Evolutionary conservation across 2,888 invertebrate species (phyloP).

Genomic region (Volucella bombylans): DNA sequence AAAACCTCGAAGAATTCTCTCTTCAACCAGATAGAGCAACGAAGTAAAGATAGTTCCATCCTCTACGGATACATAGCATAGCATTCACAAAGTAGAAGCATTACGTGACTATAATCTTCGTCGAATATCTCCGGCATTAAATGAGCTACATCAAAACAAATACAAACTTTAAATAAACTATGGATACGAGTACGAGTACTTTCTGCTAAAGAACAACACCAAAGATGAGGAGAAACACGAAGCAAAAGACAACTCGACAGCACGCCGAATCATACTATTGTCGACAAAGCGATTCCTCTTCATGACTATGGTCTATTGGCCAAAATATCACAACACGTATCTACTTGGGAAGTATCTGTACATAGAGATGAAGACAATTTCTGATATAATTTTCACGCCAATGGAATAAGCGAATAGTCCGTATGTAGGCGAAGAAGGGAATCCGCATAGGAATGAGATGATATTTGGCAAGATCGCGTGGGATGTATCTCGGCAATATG

Average conservation of each 20-base stretch:
- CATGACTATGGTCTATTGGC: constrained; percentile 57
- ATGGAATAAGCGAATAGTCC: constrained; percentile 35
- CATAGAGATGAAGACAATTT: constrained; percentile 54
- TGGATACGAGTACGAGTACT: too few species aligned
- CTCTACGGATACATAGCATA: constrained; percentile 4
- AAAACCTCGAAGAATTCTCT: constrained; percentile 39
- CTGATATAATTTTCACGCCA: constrained; percentile 68
- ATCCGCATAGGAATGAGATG: neutral
- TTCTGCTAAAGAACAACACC: constrained; percentile 15
- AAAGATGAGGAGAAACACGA: constrained; percentile 3
- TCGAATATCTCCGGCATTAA: constrained; percentile 59
- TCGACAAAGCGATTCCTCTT: constrained; percentile 23
- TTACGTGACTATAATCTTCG: constrained; percentile 66
- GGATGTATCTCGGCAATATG: constrained; percentile 54
- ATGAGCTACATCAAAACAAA: constrained; percentile 46
- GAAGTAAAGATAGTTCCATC: constrained; percentile 10
- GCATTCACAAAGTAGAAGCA: constrained; percentile 33
- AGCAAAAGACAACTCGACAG: constrained; percentile 45
- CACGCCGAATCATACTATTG: constrained; percentile 47
- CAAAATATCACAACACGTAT: constrained; percentile 41
- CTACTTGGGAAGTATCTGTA: constrained; percentile 26
- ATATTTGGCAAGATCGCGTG: constrained; percentile 43
- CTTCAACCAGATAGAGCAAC: constrained; percentile 31
- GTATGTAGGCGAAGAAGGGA: constrained; percentile 17
- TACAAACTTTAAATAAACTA: neutral